Evolutionary conservation across 2,888 invertebrate genomes (phyloP).

Genomic region (Dexiosoma caninum): DNA sequence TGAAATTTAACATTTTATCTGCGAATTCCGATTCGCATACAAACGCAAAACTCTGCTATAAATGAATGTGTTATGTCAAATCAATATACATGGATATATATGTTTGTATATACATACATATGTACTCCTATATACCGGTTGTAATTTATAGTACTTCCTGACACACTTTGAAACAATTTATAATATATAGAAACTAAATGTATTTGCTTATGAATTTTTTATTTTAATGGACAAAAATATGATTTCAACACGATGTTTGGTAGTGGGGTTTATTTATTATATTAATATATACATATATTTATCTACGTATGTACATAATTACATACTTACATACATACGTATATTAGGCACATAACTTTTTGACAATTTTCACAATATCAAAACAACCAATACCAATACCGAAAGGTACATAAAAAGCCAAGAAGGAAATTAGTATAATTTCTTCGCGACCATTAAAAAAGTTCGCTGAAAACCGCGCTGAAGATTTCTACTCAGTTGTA

Average conservation of each 20-base stretch:
- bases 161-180: constrained; percentile 43
- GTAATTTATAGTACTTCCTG: constrained; percentile 65
- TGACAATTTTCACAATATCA: too few species aligned
- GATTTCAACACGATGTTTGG: neutral
- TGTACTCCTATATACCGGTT: constrained; percentile 41
- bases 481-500: too few species aligned
- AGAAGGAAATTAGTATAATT: too few species aligned
- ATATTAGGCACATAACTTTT: too few species aligned
- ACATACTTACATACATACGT: too few species aligned
- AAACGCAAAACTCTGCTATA: neutral
- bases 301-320: neutral
- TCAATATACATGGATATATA: neutral
- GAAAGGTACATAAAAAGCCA: too few species aligned
- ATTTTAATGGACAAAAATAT: neutral
- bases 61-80: neutral
- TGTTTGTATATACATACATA: neutral
- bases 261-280: neutral
- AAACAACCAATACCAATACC: too few species aligned
- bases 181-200: constrained; percentile 26
- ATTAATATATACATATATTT: neutral
- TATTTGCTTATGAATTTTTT: constrained; percentile 1
- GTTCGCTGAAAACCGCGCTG: too few species aligned
- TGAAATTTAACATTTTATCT: constrained; percentile 41
- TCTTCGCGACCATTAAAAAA: too few species aligned
- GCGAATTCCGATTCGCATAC: constrained; percentile 3